phyloP scores from a whole-genome alignment of 2,113 vertebrate species.

The Origma solitaria region DNA sequence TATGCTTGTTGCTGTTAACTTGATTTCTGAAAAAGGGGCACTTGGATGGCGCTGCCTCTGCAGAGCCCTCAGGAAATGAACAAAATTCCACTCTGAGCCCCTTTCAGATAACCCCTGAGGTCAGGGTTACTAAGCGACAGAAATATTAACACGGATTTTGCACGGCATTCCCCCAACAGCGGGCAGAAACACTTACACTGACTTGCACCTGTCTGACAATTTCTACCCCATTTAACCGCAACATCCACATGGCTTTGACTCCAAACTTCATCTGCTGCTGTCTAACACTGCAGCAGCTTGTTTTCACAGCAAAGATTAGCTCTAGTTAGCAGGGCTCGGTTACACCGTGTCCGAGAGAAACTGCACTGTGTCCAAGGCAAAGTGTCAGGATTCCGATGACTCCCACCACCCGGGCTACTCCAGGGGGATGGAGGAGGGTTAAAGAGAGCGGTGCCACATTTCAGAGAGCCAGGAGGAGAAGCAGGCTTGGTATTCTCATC shows the following conservation, averaged over 20 bases:
- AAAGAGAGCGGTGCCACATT: not conserved
- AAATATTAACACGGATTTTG: not conserved
- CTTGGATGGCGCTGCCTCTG: not conserved
- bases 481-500: not conserved
- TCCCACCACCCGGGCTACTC: not conserved
- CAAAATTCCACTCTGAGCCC: conserved; percentile 47
- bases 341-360: not conserved
- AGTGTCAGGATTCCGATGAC: accelerated
- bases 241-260: not conserved
- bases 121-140: conserved; percentile 44
- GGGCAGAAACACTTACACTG: not conserved
- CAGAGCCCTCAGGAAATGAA: conserved; percentile 48
- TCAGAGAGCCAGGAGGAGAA: not conserved
- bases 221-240: not conserved
- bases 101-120: conserved; percentile 49
- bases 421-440: not conserved
- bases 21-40: not conserved
- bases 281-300: not conserved
- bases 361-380: not conserved
- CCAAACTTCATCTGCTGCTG: not conserved
- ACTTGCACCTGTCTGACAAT: conserved; percentile 12
- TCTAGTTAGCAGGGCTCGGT: not conserved
- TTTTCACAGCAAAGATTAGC: not conserved
- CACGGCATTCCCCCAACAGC: not conserved
- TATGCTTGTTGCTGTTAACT: not conserved